These are phyloP conservation scores for Polypterus senegalus DNA, from an alignment of 2,113 vertebrate genomes.

Conservation along the genomic window DNA sequence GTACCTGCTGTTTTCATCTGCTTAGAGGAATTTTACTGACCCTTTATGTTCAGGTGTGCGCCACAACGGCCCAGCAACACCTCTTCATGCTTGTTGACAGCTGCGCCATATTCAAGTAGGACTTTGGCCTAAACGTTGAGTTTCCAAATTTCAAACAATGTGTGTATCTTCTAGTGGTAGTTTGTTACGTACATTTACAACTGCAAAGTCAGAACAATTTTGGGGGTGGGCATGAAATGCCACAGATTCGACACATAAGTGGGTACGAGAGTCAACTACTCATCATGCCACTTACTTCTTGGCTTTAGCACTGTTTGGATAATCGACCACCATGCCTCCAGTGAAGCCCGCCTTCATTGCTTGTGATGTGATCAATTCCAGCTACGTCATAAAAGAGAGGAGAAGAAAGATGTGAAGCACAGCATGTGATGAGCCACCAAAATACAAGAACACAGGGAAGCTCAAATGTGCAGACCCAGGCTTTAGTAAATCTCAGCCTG, in stretches of 20 bases:
- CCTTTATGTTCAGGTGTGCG: no score
- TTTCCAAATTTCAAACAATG: no score
- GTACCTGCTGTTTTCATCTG: no score
- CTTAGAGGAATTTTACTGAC: no score
- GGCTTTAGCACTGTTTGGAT: conserved; percentile 86
- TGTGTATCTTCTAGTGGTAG: no score
- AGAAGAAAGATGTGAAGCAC: neutral
- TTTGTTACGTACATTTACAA: no score
- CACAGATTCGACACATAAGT: neutral
- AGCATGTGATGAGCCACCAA: neutral
- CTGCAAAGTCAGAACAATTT: neutral
- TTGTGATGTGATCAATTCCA: conserved; percentile 84
- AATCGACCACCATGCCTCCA: conserved; percentile 92
- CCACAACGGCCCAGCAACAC: no score
- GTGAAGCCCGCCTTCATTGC: conserved; percentile 88
- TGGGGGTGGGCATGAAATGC: neutral
- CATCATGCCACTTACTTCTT: conserved; percentile 69
- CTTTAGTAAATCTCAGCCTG: no score
- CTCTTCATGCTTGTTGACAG: no score
- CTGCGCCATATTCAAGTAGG: no score
- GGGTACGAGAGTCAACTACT: neutral
- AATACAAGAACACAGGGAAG: conserved; percentile 1
- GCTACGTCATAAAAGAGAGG: conserved; percentile 35
- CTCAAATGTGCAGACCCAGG: no score
- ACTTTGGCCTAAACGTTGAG: no score